Evolutionary conservation across 2,888 invertebrate species (phyloP), one percentile per base, ranked within the genome.

Genomic region (Nemapogon koenigi): DNA sequence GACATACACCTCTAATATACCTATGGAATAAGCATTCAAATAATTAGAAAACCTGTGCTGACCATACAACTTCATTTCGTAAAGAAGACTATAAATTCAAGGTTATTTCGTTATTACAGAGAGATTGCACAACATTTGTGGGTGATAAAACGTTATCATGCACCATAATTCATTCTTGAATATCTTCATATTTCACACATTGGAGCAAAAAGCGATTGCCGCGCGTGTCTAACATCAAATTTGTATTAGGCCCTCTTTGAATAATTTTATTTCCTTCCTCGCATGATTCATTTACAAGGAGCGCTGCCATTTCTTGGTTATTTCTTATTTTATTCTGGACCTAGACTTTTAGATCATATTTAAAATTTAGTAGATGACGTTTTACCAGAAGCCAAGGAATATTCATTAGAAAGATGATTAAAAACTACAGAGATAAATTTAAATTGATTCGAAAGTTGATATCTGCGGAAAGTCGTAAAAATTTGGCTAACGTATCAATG

Each of bases 21-120:
- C n/a, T n/a, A n/a, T n/a, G n/a, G n/a, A n/a, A n/a, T n/a, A n/a
- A n/a, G n/a, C n/a, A n/a, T n/a, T n/a, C n/a, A 15, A 26, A 16
- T n/a, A 35, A 10, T 25, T 11, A 38, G 32, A n/a, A n/a, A n/a
- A n/a, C n/a, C 29, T 26, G 16, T 59, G 59, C 59, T 47, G 44
- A 54, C 69, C 44, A 54, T 71, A 66, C 65, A 45, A 46, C 55
- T 51, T 51, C 52, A 60, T 68, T 71, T 66, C 62, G 65, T 69
- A 68, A 72, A 62, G 66, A 65, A 64, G 62, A 57, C 63, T 53
- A 69, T 70, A 71, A 70, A 68, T 69, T 68, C 55, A 63, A 71
- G 69, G 71, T 64, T 70, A 64, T 68, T 69, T 64, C 64, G 69
- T 68, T 72, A 69, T 67, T 62, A 63, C 65, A 51, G 56, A 57